These are phyloP conservation scores for Nasua narica DNA, from an alignment of 2,797 vertebrate species.

Conservation along the genomic window DNA sequence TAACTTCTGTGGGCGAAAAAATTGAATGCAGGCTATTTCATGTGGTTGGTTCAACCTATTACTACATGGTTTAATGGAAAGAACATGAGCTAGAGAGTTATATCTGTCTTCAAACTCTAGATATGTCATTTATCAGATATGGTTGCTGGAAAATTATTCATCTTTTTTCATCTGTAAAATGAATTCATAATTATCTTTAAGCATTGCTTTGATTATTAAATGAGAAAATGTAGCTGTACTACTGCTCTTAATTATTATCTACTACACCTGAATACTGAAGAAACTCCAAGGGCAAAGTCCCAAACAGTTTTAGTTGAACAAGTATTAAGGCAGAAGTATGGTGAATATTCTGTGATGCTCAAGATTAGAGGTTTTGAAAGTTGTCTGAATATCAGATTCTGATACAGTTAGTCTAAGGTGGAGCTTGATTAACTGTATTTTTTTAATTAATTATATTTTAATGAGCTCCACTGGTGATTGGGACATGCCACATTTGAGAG, in stretches of 20 bases:
- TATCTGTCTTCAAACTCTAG: not conserved
- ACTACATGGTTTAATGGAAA: not conserved
- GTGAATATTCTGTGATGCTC: not conserved
- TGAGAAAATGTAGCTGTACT: not conserved
- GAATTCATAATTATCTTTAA: not conserved
- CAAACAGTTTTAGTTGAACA: not conserved
- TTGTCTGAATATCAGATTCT: not conserved
- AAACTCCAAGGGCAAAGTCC: not conserved
- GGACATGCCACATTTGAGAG: not conserved
- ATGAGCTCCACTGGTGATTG: not conserved
- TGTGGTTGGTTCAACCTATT: not conserved
- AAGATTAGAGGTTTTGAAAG: not conserved
- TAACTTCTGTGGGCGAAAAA: slow-evolving; percentile 13
- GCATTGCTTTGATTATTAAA: not conserved
- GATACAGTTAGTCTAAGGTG: not conserved
- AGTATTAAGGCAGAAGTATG: not conserved
- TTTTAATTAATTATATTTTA: slow-evolving; percentile 39
- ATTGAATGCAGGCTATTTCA: not conserved
- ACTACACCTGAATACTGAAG: not conserved
- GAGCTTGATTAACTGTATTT: slow-evolving; percentile 1
- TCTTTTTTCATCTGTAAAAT: not conserved
- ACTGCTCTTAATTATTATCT: not conserved
- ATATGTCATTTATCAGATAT: not conserved
- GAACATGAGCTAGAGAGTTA: not conserved
- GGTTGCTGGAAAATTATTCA: not conserved